Evolutionary conservation across 2,797 vertebrate species (phyloP), one percentile per base, ranked within the genome.

Genomic region (Arnoldichthys spilopterus): DNA sequence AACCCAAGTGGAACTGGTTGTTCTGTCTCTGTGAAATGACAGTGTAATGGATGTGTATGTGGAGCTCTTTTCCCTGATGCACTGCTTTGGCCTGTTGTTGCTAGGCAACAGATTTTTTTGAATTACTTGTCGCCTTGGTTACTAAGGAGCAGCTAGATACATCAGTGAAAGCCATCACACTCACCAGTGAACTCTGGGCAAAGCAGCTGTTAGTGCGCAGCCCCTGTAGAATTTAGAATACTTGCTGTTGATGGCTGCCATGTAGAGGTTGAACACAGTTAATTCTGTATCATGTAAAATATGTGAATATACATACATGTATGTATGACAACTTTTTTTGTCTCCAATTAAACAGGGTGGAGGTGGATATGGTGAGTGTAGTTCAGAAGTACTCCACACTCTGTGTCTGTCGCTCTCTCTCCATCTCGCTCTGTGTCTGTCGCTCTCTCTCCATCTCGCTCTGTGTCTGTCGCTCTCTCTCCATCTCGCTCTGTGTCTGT

Each of bases 341-440:
- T 37, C 34, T 37, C 34, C 7, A 80, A 51, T 77, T 77, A 79
- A 69, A 72, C 77, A 79, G 93, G 95, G 97, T 88, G 96, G 96
- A 89, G 96, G 96, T 69, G 95, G 95, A 92, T 98, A 98, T 95
- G 97, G 97, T 99, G 93, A 97, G 97, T 92, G n/a, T n/a, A n/a
- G 13, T 84, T 78, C 8, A 54, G n/a, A 45, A 83, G 34, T 32
- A 69, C 79, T 83, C 67, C n/a, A 70, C 69, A 69, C 3, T 28
- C 11, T 20, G 22, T 22, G 4, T 54, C 20, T 45, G 18, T 45
- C 63, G 26, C 62, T 75, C 32, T 75, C 61, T 61, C 45, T 84
- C 72, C 84, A 43, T 77, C 67, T 80, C 69, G 81, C 64, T 87
- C 59, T 78, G n/a, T n/a, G n/a, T n/a, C n/a, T n/a, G n/a, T n/a